A percentile compares a stretch with the other conserved stretches of the same genome.
These are phyloP conservation scores for Panagrolaimus sp. DNA, from an alignment of 1,140 invertebrate genomes.

Conservation along the genomic window DNA sequence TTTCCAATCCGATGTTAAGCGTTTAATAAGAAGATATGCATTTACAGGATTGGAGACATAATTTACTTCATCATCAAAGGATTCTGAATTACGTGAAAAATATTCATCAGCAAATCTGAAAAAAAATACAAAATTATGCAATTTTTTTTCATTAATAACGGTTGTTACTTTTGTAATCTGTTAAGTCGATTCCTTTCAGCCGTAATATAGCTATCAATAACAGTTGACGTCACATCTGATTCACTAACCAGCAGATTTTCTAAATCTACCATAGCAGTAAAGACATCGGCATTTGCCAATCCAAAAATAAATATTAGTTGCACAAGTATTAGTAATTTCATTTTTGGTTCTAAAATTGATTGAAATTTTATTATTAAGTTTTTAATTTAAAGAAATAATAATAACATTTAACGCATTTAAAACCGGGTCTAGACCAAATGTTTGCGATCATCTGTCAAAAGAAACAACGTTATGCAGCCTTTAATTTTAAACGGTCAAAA, in stretches of 20 bases:
- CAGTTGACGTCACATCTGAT: conserved; percentile 24
- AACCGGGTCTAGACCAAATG: too few relatives aligned
- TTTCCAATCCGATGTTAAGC: conserved; percentile 38
- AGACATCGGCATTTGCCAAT: conserved; percentile 28
- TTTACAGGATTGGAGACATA: conserved; percentile 42
- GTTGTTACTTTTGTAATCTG: conserved; percentile 29
- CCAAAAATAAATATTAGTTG: conserved; percentile 6
- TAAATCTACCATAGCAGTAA: conserved; percentile 46
- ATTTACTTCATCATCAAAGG: not conserved
- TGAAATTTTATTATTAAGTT: not conserved
- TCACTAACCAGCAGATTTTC: conserved; percentile 40
- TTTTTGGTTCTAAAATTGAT: conserved; percentile 3
- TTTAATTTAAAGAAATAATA: too few relatives aligned
- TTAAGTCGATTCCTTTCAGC: conserved; percentile 29
- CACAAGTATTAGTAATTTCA: conserved; percentile 11
- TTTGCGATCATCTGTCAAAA: too few relatives aligned
- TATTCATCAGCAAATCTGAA: conserved; percentile 21
- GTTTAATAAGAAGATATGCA: conserved; percentile 43
- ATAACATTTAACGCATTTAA: not conserved
- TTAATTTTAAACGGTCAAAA: too few relatives aligned
- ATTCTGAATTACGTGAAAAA: conserved; percentile 11
- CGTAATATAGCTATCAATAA: conserved; percentile 39
- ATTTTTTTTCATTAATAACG: not conserved
- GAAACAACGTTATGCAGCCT: too few relatives aligned
- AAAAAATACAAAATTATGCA: not conserved